A percentile compares a stretch with the other conserved stretches of the same genome.
These are phyloP conservation scores for Rhamnusium bicolor DNA, from an alignment of 2,888 invertebrate genomes.

Conservation along the genomic window DNA sequence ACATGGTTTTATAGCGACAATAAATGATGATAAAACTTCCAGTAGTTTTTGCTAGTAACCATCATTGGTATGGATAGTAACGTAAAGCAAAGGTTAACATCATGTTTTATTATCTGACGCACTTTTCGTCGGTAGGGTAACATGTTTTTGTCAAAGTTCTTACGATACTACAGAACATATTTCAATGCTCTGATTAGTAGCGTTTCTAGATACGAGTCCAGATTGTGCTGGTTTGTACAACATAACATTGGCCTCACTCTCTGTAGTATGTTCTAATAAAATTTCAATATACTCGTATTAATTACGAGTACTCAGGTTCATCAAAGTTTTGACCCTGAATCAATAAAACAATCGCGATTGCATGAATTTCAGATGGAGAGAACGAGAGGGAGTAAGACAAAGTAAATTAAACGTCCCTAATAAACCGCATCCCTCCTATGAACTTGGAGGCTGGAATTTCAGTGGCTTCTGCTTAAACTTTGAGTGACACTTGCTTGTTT, in stretches of 20 bases:
- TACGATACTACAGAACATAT: too few relatives aligned
- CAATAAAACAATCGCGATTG: background rate
- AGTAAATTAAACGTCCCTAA: conserved; percentile 24
- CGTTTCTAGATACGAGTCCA: too few relatives aligned
- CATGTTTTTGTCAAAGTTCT: too few relatives aligned
- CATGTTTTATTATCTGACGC: too few relatives aligned
- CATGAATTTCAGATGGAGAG: background rate
- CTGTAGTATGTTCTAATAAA: background rate
- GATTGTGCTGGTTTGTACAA: background rate
- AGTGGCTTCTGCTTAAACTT: conserved; percentile 7
- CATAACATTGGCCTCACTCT: background rate
- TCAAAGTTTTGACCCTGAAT: background rate
- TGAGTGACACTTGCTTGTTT: conserved; percentile 17
- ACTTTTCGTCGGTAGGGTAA: too few relatives aligned
- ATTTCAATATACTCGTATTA: background rate
- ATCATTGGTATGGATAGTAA: too few relatives aligned
- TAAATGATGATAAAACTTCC: too few relatives aligned
- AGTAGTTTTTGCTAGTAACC: too few relatives aligned
- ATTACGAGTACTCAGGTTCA: background rate
- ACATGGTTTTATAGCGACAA: too few relatives aligned
- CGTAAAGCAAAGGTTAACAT: too few relatives aligned
- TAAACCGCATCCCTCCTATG: conserved; percentile 9
- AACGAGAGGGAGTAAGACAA: background rate
- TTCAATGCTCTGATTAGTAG: too few relatives aligned
- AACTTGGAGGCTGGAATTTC: conserved; percentile 1